Conservation (phyloP, 2,888 invertebrate genomes). For the Latrodectus hesperus region DNA sequence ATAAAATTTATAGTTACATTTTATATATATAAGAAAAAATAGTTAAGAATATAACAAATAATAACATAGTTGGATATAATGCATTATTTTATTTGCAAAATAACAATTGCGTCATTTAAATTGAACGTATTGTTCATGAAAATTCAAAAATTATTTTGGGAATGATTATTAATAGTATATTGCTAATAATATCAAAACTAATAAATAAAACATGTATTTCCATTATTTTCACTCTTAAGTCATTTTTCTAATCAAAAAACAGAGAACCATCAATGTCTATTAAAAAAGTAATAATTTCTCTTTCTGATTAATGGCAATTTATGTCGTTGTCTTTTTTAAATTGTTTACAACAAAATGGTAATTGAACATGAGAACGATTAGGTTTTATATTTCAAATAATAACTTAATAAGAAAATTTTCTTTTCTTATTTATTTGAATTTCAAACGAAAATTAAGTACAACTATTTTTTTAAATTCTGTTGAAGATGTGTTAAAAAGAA, state of each 20-base stretch:
- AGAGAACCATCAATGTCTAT: background rate
- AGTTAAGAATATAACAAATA: no score
- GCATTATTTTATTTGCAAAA: no score
- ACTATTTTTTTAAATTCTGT: background rate
- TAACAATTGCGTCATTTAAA: no score
- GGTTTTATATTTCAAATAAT: background rate
- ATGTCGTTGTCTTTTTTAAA: background rate
- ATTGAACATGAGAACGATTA: background rate
- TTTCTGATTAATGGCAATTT: background rate
- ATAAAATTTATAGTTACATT: no score
- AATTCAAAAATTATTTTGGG: no score
- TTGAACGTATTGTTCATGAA: no score
- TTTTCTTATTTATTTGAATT: conserved; percentile 26
- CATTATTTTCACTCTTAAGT: background rate
- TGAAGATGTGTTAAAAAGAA: conserved; percentile 6
- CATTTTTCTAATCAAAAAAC: background rate
- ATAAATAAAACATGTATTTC: no score
- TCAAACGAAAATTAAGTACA: conserved; percentile 23
- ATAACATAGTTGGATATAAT: no score
- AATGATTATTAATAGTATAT: no score
- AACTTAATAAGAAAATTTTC: background rate
- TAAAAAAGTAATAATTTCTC: background rate
- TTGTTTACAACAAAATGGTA: background rate
- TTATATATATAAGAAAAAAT: no score
- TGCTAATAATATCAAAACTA: no score